Conservation (phyloP, 2,888 invertebrate genomes). For the Orthonychiurus folsomi region DNA sequence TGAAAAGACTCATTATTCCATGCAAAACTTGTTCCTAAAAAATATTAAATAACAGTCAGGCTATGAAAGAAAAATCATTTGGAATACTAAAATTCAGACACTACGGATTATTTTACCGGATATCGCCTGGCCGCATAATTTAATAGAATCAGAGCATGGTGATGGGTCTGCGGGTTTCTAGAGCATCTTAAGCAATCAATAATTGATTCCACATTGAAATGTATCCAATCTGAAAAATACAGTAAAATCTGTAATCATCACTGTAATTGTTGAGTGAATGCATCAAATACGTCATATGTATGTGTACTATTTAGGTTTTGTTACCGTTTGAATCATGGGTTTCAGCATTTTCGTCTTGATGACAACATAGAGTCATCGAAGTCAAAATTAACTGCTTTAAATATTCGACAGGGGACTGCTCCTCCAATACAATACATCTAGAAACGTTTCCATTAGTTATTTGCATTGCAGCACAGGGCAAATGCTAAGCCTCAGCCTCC, state of each 20-base stretch:
- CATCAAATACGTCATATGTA: too few species aligned
- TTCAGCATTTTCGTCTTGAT: slow-evolving; percentile 44
- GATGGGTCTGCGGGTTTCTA: slow-evolving; percentile 89
- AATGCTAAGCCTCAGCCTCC: background rate
- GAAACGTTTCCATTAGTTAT: slow-evolving; percentile 15
- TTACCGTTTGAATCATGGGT: background rate
- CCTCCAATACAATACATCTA: slow-evolving; percentile 66
- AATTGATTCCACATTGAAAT: slow-evolving; percentile 61
- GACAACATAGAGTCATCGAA: slow-evolving; percentile 62
- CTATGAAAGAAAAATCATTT: background rate
- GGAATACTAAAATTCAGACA: slow-evolving; percentile 7
- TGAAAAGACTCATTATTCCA: slow-evolving; percentile 93
- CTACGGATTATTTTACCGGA: slow-evolving; percentile 51
- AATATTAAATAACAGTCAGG: slow-evolving; percentile 2
- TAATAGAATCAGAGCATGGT: slow-evolving; percentile 78
- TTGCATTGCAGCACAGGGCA: too few species aligned
- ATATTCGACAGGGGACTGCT: slow-evolving; percentile 74
- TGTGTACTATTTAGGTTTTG: background rate
- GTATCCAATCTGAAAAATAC: slow-evolving; percentile 23
- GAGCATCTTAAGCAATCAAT: slow-evolving; percentile 84
- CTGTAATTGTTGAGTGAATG: too few species aligned
- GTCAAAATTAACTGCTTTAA: slow-evolving; percentile 77
- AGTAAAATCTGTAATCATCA: too few species aligned
- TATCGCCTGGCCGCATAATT: slow-evolving; percentile 67
- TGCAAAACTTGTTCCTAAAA: slow-evolving; percentile 65